Evolutionary conservation across 2,888 invertebrate genomes (phyloP).

Genomic region (Protodeltote pygarga): DNA sequence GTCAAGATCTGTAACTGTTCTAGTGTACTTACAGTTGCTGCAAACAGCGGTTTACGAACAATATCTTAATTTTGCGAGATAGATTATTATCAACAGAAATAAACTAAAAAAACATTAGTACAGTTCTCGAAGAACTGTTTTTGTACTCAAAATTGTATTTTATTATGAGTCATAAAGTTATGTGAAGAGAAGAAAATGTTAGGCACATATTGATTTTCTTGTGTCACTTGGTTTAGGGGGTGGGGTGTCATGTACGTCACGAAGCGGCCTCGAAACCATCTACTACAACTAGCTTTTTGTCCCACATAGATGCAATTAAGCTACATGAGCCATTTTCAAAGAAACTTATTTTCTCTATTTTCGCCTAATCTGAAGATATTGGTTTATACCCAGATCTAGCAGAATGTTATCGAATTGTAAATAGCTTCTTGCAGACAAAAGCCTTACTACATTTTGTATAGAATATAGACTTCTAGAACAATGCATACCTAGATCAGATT

Average conservation of each 20-base stretch:
- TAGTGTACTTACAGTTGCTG: neutral
- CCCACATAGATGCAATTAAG: neutral
- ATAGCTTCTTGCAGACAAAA: no score
- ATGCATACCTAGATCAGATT: neutral
- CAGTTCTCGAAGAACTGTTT: neutral
- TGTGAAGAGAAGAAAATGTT: conserved; percentile 22
- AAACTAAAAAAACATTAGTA: neutral
- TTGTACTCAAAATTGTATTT: neutral
- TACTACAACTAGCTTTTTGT: conserved; percentile 6
- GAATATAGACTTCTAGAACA: neutral
- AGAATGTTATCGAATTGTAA: no score
- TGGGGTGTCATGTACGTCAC: conserved; percentile 59
- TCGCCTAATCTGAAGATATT: no score
- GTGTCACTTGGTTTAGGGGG: conserved; percentile 64
- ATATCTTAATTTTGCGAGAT: conserved; percentile 5
- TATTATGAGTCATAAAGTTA: neutral
- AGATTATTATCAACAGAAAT: no score
- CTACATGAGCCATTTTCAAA: conserved; percentile 1
- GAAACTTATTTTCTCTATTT: neutral
- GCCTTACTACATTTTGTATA: no score
- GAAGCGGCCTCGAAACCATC: conserved; percentile 11
- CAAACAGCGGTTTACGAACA: conserved; percentile 10
- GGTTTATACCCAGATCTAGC: no score
- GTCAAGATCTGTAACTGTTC: neutral
- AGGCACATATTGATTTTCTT: conserved; percentile 69